Conservation (phyloP, 2,113 vertebrate species). For the Campylomormyrus numenius region DNA sequence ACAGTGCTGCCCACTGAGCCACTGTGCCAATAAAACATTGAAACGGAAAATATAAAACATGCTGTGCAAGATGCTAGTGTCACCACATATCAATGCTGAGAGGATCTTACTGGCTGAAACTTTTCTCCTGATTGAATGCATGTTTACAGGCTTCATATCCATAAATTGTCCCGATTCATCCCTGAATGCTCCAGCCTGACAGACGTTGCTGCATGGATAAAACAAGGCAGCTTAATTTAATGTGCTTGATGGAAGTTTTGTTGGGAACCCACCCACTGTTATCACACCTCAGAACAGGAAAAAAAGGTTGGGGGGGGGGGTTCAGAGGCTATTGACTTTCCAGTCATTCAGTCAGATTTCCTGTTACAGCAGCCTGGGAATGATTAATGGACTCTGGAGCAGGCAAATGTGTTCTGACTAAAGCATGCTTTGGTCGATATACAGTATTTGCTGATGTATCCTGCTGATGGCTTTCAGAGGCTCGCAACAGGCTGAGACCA, state of each 20-base stretch:
- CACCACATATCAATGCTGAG: neutral
- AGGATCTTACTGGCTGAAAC: neutral
- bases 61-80: neutral
- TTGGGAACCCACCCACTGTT: neutral
- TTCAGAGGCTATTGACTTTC: neutral
- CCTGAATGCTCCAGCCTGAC: neutral
- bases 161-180: neutral
- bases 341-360: neutral
- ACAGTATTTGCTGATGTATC: neutral
- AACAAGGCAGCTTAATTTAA: neutral
- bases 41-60: neutral
- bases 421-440: neutral
- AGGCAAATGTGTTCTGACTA: neutral
- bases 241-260: neutral
- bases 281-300: neutral
- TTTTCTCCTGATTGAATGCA: neutral
- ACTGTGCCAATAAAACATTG: neutral
- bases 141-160: neutral
- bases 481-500: neutral
- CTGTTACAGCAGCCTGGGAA: neutral
- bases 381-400: slow-evolving; percentile 1
- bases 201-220: neutral
- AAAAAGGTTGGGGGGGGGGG: neutral
- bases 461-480: neutral
- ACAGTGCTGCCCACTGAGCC: neutral